A percentile compares a stretch with the other conserved stretches of the same genome.
phyloP scores from a whole-genome alignment of 2,113 vertebrate species.

The Boleophthalmus pectinirostris region DNA sequence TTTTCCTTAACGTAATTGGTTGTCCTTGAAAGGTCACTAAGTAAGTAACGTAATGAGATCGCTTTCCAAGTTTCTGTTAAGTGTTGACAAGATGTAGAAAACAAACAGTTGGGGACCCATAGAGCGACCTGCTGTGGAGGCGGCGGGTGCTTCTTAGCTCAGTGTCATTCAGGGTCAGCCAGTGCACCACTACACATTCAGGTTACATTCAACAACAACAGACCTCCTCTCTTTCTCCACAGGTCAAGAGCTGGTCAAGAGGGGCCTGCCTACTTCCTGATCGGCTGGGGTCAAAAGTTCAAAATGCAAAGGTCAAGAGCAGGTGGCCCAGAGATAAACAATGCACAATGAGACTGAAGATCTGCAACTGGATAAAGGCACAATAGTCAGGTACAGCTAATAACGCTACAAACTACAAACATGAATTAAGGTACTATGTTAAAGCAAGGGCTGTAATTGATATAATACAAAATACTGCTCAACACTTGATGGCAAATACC shows the following conservation, averaged over 20 bases:
- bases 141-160: constrained; percentile 9
- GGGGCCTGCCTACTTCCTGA: constrained; percentile 34
- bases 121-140: not conserved
- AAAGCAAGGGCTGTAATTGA: no score
- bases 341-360: not conserved
- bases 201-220: constrained; percentile 18
- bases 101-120: not conserved
- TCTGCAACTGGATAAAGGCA: not conserved
- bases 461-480: no score
- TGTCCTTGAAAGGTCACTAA: not conserved
- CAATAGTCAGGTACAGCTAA: not conserved
- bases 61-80: not conserved
- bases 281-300: constrained; percentile 35
- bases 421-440: no score
- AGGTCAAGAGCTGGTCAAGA: constrained; percentile 53
- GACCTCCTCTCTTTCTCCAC: constrained; percentile 17
- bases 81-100: not conserved
- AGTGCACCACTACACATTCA: constrained; percentile 5
- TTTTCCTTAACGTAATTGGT: not conserved
- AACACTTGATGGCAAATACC: no score
- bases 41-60: not conserved
- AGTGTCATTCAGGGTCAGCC: constrained; percentile 22
- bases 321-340: constrained; percentile 20
- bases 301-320: constrained; percentile 34
- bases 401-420: not conserved